Base-by-base conservation (phyloP, 2,797 vertebrate species). In the Knipowitschia caucasica region DNA sequence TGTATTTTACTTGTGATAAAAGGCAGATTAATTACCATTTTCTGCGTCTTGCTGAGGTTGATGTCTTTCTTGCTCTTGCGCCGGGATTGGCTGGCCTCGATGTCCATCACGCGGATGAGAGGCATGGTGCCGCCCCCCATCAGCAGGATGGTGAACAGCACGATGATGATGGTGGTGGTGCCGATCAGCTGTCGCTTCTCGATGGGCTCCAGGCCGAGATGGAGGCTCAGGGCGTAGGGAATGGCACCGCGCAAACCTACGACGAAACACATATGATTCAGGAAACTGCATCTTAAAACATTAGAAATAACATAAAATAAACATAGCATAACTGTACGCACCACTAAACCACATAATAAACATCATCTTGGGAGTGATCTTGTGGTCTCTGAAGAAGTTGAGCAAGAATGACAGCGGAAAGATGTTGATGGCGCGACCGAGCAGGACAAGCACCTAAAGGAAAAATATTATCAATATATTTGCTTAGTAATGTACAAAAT, bases 311-410 rank as follows among this genome's bases (percentile, higher is more conserved):
- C 10, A 21, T 10, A 23, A 20, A 3, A 34, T 3, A 21, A 2
- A 7, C 11, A 31, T 20, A 20, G 33, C 5, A 20, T 47, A 30
- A 12, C 12, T 45, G n/a, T 31, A 14, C 56, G 49, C 21, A 81
- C 97, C 97, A 24, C 97, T 99, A 65, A 99, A 99, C 96, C 97
- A 99, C 96, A 99, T 98, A 84, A 99, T 95, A 79, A 95, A 99
- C 96, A 96, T 98, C 97, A 99, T 99, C 84, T 99, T 99, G 1
- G 97, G 96, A 0, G 93, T 99, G 86, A 99, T 99, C 84, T 97
- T 99, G 79, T 98, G 95, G 63, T 99, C 97, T 25, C 97, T 91
- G 88, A 98, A 98, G 70, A 98, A 96, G 83, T 99, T 99, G 50
- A 99, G 91, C 53, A 99, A 87, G 81, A 95, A 97, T 4, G 97